A percentile compares a stretch with the other conserved stretches of the same genome.
Conservation (phyloP, 2,797 vertebrate genomes). For the Paguma larvata region DNA sequence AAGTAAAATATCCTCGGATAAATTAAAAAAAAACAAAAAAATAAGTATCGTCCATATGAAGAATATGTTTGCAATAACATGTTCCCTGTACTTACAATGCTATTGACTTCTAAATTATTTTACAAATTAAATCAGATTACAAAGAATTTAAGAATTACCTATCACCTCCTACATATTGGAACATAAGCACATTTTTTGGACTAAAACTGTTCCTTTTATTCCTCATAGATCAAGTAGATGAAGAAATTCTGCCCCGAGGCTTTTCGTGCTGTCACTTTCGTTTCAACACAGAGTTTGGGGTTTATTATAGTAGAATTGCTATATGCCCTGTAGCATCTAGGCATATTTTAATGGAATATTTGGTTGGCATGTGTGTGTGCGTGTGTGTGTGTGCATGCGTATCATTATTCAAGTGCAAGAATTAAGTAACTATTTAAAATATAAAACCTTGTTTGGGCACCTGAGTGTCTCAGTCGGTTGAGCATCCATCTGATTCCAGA, state of each 20-base stretch:
- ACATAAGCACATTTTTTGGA: not conserved
- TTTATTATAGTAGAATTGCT: not conserved
- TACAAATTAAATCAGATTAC: not conserved
- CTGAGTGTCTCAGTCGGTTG: too few relatives aligned
- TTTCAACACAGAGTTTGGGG: not conserved
- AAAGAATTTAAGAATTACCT: not conserved
- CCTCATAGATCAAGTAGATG: not conserved
- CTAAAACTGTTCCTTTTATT: not conserved
- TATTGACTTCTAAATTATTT: not conserved
- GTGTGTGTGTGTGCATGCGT: not conserved
- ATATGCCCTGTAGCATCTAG: not conserved
- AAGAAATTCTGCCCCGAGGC: not conserved
- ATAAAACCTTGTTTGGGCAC: not conserved
- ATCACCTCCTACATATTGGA: not conserved
- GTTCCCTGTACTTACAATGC: rapidly evolving
- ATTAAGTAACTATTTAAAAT: not conserved
- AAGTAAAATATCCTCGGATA: not conserved
- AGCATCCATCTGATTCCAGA: too few relatives aligned
- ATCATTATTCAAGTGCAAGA: not conserved
- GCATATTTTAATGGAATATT: not conserved
- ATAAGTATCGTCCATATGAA: not conserved
- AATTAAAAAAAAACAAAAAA: not conserved
- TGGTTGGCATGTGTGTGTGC: not conserved
- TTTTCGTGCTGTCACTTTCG: conserved; percentile 28
- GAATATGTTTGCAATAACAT: not conserved